Evolutionary conservation across 2,888 invertebrate species (phyloP).

Genomic region (Tanytarsus gracilentus): DNA sequence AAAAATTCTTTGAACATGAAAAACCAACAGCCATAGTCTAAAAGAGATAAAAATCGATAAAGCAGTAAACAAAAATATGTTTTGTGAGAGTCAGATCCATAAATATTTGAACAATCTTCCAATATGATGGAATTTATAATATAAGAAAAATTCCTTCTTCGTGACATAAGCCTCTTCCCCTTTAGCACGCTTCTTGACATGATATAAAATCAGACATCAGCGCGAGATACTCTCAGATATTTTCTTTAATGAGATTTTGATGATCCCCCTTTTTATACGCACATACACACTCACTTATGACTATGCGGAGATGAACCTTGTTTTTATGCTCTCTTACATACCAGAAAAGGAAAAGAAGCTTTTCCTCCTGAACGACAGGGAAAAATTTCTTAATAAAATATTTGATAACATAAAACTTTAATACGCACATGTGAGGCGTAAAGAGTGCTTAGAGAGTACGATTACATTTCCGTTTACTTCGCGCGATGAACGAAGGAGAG

Average conservation of each 20-base stretch:
- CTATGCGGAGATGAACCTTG: not conserved
- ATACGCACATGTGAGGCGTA: not conserved
- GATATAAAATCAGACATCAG: not conserved
- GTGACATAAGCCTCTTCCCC: not conserved
- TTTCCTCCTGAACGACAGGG: not conserved
- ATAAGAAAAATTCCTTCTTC: no score
- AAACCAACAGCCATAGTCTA: no score
- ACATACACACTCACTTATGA: not conserved
- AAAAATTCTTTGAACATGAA: no score
- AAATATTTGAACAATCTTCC: conserved; percentile 22
- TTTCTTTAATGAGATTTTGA: conserved; percentile 25
- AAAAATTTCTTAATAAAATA: conserved; percentile 15
- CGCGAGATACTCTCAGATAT: not conserved
- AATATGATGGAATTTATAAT: conserved; percentile 26
- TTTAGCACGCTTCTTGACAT: not conserved
- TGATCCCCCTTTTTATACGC: conserved; percentile 13
- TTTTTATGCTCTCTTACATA: not conserved
- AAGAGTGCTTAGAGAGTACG: not conserved
- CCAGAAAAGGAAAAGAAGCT: not conserved
- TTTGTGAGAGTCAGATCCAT: conserved; percentile 17
- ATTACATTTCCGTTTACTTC: not conserved
- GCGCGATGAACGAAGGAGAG: not conserved
- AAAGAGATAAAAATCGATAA: conserved; percentile 14
- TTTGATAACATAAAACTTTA: conserved; percentile 21
- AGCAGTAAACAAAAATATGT: conserved; percentile 19